phyloP scores from a whole-genome alignment of 1,140 invertebrate genomes.

The Argopecten irradians region DNA sequence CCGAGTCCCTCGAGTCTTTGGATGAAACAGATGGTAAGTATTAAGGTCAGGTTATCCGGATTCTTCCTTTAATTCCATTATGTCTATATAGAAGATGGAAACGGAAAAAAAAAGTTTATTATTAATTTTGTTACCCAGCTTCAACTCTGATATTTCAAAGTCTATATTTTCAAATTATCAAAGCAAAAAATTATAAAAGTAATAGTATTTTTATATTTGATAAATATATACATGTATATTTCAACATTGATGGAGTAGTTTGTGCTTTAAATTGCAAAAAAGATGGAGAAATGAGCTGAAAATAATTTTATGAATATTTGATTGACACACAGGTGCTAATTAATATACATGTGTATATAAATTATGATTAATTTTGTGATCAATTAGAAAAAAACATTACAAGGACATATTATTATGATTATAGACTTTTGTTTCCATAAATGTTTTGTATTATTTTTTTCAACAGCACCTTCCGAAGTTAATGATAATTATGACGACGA shows the following conservation, averaged over 20 bases:
- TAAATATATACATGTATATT: neutral
- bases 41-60: neutral
- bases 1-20: conserved; percentile 77
- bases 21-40: conserved; percentile 71
- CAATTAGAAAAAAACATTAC: no score
- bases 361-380: no score
- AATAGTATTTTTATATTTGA: neutral
- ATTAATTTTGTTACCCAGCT: no score
- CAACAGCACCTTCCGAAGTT: conserved; percentile 25
- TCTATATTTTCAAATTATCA: no score
- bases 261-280: neutral
- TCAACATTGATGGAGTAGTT: neutral
- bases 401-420: neutral
- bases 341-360: no score
- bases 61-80: neutral
- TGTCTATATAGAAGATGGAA: neutral
- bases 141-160: no score
- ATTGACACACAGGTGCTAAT: neutral
- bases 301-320: neutral
- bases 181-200: conserved; percentile 29
- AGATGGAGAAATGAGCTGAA: neutral
- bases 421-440: neutral
- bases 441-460: neutral
- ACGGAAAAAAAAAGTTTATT: neutral
- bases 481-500: conserved; percentile 82